Percentiles rank a stretch among this genome's conserved stretches.
These are phyloP conservation scores for Nicator chloris DNA, from an alignment of 2,113 vertebrate species.

Conservation along the genomic window DNA sequence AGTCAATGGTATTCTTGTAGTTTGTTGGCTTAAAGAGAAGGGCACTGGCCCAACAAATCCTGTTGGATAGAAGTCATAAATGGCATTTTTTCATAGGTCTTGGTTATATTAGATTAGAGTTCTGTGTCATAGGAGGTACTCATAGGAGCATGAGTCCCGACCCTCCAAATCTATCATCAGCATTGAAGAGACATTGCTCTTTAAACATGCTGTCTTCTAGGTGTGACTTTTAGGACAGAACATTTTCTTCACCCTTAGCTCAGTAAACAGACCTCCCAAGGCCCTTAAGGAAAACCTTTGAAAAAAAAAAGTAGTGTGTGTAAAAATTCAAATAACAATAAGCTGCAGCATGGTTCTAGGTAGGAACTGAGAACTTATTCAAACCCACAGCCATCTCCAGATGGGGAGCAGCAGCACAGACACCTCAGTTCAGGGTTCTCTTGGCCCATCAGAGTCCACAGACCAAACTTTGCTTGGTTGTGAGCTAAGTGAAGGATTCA, in stretches of 20 bases:
- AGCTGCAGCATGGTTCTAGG: fast-evolving
- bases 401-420: not conserved
- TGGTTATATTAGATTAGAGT: not conserved
- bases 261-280: not conserved
- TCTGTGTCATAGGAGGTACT: not conserved
- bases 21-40: not conserved
- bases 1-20: not conserved
- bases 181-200: not conserved
- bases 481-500: not conserved
- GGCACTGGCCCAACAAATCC: not conserved
- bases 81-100: not conserved
- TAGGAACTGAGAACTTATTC: not conserved
- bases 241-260: not conserved
- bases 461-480: not conserved
- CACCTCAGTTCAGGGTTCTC: not conserved
- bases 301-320: not conserved
- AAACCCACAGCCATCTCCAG: not conserved
- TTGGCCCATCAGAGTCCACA: not conserved
- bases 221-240: not conserved
- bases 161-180: not conserved
- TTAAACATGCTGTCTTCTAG: not conserved
- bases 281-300: not conserved
- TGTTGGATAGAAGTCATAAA: not conserved
- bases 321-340: not conserved
- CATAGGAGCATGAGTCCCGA: not conserved